Percentiles rank a stretch among this genome's conserved stretches.
Conservation (phyloP, 2,113 vertebrate genomes). For the Mirounga angustirostris region DNA sequence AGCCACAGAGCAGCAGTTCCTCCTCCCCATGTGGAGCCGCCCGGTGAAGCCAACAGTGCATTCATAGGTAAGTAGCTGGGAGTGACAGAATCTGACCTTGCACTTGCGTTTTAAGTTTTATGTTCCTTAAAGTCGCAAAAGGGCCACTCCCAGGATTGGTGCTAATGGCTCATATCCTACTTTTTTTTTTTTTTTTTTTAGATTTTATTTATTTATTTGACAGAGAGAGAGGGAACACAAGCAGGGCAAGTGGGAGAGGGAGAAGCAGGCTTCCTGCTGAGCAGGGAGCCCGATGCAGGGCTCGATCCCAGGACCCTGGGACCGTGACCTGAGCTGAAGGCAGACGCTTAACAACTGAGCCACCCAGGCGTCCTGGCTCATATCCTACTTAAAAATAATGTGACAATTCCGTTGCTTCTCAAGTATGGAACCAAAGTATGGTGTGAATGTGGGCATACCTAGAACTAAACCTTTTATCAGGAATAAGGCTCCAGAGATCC, state of each 20-base stretch:
- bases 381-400: neutral
- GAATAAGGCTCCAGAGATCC: neutral
- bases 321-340: no score
- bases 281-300: no score
- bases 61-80: neutral
- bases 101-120: neutral
- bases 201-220: no score
- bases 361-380: neutral
- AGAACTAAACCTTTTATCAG: neutral
- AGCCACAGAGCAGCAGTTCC: neutral
- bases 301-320: no score
- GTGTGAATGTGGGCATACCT: neutral
- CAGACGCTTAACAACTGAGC: no score
- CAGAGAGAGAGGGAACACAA: no score
- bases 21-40: neutral
- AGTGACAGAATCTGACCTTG: neutral
- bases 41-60: neutral
- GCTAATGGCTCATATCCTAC: neutral
- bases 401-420: neutral
- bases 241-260: no score
- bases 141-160: neutral
- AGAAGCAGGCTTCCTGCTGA: no score
- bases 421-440: conserved; percentile 15
- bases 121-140: neutral
- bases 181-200: neutral